phyloP scores from a whole-genome alignment of 2,888 invertebrate genomes.

The Dasypolia templi region DNA sequence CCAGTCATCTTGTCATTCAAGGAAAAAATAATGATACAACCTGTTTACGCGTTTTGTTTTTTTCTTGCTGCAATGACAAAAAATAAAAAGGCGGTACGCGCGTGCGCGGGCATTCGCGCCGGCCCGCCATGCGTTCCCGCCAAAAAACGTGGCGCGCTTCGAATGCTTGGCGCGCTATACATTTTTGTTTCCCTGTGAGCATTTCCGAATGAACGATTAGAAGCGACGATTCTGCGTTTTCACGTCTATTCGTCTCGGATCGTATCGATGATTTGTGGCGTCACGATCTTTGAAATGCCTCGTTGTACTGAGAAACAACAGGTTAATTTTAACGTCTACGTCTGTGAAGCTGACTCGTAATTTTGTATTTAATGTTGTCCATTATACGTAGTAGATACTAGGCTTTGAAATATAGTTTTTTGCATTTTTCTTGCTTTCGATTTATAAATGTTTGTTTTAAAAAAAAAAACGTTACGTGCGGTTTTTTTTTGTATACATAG shows the following conservation, averaged over 20 bases:
- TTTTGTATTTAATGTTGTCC: conserved; percentile 55
- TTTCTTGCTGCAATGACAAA: conserved; percentile 69
- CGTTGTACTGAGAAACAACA: conserved; percentile 74
- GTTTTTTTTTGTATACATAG: conserved; percentile 44
- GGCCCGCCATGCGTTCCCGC: conserved; percentile 75
- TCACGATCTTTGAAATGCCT: conserved; percentile 79
- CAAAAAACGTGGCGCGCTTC: conserved; percentile 84
- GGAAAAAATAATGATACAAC: conserved; percentile 80
- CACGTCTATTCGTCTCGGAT: conserved; percentile 82
- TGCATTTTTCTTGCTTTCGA: conserved; percentile 29
- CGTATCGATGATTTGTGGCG: conserved; percentile 80
- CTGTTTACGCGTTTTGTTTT: conserved; percentile 78
- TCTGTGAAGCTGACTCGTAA: conserved; percentile 56
- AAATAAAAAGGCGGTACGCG: conserved; percentile 76
- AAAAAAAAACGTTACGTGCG: conserved; percentile 16
- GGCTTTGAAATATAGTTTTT: conserved; percentile 26
- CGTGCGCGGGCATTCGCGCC: conserved; percentile 86
- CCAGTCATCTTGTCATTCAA: conserved; percentile 73
- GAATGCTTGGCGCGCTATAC: conserved; percentile 82
- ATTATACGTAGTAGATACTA: conserved; percentile 45
- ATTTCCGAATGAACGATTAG: conserved; percentile 76
- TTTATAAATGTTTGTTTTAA: conserved; percentile 35
- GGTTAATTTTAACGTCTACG: conserved; percentile 65
- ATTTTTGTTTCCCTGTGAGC: conserved; percentile 76
- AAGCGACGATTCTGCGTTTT: conserved; percentile 79